Evolutionary conservation across 2,797 vertebrate genomes (phyloP).

Genomic region (Danio jaintianensis): DNA sequence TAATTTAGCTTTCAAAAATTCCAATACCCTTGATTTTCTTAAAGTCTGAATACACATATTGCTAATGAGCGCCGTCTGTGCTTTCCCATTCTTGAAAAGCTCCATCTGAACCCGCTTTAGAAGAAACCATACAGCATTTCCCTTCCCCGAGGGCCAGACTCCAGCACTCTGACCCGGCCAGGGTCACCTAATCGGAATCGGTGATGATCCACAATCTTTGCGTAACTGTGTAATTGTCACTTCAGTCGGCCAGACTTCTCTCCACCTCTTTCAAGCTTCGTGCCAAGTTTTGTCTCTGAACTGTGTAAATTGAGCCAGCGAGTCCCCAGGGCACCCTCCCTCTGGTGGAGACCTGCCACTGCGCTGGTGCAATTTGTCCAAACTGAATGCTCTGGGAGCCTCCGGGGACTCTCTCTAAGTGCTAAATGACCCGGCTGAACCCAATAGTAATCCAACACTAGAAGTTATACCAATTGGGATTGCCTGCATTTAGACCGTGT

Average conservation of each 20-base stretch:
- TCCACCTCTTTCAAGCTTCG: constrained; percentile 52
- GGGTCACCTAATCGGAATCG: constrained; percentile 36
- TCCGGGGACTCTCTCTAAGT: constrained; percentile 77
- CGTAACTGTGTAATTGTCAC: constrained; percentile 72
- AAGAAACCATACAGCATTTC: constrained; percentile 16
- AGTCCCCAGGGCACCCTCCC: constrained; percentile 69
- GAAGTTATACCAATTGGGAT: constrained; percentile 75
- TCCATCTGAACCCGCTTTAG: neutral
- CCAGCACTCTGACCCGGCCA: constrained; percentile 6
- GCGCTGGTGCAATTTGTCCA: constrained; percentile 81
- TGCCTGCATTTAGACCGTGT: constrained; percentile 72
- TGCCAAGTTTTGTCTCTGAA: constrained; percentile 73
- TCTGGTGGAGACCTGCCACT: constrained; percentile 69
- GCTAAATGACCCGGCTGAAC: constrained; percentile 81
- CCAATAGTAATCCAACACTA: constrained; percentile 76
- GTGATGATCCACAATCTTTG: constrained; percentile 41
- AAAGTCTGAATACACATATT: neutral
- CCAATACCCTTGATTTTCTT: neutral
- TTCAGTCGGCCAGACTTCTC: constrained; percentile 63
- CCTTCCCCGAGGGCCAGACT: constrained; percentile 1
- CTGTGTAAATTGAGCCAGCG: constrained; percentile 77
- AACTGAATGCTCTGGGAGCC: constrained; percentile 71
- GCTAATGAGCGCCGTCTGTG: neutral
- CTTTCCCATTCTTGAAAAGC: neutral
- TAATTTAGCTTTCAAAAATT: neutral